A percentile compares a stretch with the other conserved stretches of the same genome.
These are phyloP conservation scores for Napeogenes sylphis DNA, from an alignment of 2,888 invertebrate species.

Conservation along the genomic window DNA sequence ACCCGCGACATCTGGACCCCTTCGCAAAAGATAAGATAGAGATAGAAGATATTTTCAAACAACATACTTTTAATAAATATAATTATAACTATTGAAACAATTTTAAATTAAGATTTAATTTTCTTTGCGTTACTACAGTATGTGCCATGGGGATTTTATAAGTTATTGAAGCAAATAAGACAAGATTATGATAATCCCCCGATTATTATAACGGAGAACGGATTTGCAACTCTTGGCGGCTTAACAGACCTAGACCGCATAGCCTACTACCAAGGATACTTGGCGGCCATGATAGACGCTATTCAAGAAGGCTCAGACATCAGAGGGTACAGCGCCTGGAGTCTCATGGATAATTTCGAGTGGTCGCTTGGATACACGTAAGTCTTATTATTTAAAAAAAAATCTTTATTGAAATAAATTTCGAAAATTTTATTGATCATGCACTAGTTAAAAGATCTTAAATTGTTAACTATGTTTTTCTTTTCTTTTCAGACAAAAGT, in stretches of 20 bases:
- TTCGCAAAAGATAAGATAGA: too few relatives aligned
- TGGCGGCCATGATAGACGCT: constrained; percentile 47
- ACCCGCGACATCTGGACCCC: too few relatives aligned
- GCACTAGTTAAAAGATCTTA: too few relatives aligned
- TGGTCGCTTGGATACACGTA: constrained; percentile 41
- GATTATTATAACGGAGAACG: constrained; percentile 77
- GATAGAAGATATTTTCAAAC: too few relatives aligned
- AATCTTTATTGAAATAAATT: too few relatives aligned
- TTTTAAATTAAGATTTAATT: neutral
- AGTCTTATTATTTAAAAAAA: constrained; percentile 14
- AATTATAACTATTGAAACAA: too few relatives aligned
- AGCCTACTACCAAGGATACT: constrained; percentile 45
- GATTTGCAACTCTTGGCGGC: constrained; percentile 42
- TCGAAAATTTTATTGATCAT: too few relatives aligned
- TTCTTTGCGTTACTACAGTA: neutral
- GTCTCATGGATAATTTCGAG: constrained; percentile 44
- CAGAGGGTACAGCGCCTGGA: constrained; percentile 39
- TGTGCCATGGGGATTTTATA: neutral
- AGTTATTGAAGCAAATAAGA: neutral
- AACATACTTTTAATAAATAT: too few relatives aligned
- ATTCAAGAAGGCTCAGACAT: constrained; percentile 40
- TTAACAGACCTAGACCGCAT: constrained; percentile 53
- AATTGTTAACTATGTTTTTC: neutral
- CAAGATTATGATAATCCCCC: constrained; percentile 42
- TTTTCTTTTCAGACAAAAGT: constrained; percentile 60